Evolutionary conservation across 2,888 invertebrate species (phyloP).

Genomic region (Endotricha flammealis): DNA sequence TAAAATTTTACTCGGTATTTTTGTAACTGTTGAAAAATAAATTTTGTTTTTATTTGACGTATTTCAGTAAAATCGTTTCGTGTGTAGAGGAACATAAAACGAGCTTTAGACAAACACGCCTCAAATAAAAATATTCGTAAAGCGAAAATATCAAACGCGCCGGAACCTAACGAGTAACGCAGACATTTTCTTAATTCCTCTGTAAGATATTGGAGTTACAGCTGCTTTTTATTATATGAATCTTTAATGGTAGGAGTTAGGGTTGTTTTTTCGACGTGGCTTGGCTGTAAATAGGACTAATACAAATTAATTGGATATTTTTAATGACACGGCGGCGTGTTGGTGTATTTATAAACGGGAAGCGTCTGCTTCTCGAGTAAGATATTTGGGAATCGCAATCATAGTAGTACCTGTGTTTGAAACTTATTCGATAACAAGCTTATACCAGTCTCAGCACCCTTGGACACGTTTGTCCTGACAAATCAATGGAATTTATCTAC

Average conservation of each 20-base stretch:
- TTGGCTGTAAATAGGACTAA: slow-evolving; percentile 37
- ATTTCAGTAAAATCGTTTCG: neutral
- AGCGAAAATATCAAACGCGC: slow-evolving; percentile 48
- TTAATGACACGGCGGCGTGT: slow-evolving; percentile 53
- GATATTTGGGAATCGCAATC: slow-evolving; percentile 25
- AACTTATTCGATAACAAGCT: no score
- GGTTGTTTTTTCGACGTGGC: slow-evolving; percentile 29
- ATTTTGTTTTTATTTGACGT: neutral
- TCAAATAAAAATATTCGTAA: slow-evolving; percentile 34
- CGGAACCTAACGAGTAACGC: slow-evolving; percentile 48
- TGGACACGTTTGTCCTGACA: no score
- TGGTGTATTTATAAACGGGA: slow-evolving; percentile 58
- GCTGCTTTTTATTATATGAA: slow-evolving; percentile 16
- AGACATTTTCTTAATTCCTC: slow-evolving; percentile 42
- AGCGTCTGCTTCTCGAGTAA: slow-evolving; percentile 35
- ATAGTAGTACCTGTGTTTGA: neutral
- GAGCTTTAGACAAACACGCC: slow-evolving; percentile 9
- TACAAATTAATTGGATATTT: slow-evolving; percentile 49
- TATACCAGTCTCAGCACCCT: no score
- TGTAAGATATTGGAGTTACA: slow-evolving; percentile 29
- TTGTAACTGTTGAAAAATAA: no score
- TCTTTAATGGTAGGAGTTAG: slow-evolving; percentile 21
- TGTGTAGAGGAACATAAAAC: slow-evolving; percentile 16
- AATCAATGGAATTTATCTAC: no score
- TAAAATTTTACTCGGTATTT: no score